These are phyloP conservation scores for Parnassius apollo DNA, from an alignment of 2,888 invertebrate species.

Conservation along the genomic window DNA sequence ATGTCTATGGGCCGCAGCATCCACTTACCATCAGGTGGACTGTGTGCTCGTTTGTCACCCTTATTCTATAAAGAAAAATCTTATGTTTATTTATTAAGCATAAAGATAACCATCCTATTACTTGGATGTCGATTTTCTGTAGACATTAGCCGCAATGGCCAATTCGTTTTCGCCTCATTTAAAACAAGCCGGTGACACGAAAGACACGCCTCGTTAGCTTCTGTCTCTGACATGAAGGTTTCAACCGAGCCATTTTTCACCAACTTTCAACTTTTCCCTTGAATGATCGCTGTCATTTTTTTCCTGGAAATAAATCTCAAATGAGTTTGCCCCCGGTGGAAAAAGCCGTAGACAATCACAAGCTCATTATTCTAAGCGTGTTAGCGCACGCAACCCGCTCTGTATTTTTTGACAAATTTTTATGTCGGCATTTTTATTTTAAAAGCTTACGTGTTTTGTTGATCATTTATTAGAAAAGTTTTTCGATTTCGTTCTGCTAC, in stretches of 20 bases:
- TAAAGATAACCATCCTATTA: not conserved
- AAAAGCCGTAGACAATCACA: constrained; percentile 42
- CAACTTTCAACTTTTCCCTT: constrained; percentile 35
- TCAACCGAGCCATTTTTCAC: constrained; percentile 44
- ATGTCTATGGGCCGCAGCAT: too few species aligned
- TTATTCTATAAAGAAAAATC: too few species aligned
- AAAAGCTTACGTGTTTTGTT: constrained; percentile 12
- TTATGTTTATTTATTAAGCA: too few species aligned
- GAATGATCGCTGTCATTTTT: constrained; percentile 64
- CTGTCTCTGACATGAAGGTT: constrained; percentile 39
- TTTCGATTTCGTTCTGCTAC: constrained; percentile 11
- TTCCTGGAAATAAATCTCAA: constrained; percentile 36
- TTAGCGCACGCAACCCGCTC: constrained; percentile 40
- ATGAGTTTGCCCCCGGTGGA: constrained; percentile 32
- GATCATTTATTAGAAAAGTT: constrained; percentile 18
- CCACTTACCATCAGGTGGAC: too few species aligned
- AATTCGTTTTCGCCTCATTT: constrained; percentile 58
- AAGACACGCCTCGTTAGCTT: constrained; percentile 59
- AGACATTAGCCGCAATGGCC: constrained; percentile 52
- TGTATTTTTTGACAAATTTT: constrained; percentile 40
- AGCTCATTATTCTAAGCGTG: constrained; percentile 46
- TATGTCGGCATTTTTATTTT: constrained; percentile 33
- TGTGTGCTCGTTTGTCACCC: too few species aligned
- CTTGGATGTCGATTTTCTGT: not conserved
- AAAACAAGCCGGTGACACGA: constrained; percentile 54